Base-by-base conservation (phyloP, 2,888 invertebrate genomes). In the Acholoe squamosa region DNA sequence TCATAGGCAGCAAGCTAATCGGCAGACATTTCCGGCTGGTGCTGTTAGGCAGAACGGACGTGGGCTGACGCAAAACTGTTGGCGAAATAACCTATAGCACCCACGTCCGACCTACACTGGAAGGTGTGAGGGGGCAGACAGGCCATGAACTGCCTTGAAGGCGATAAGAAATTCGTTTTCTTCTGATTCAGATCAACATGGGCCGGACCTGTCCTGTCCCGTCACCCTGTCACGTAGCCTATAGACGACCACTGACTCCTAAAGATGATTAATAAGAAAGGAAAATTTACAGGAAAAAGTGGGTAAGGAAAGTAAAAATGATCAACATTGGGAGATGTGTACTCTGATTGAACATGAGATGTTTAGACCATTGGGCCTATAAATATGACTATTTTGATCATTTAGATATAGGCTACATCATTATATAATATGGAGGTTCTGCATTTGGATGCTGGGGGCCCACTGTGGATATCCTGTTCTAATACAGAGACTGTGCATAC, bases 51-150 rank as follows among this genome's bases (percentile, higher is more conserved):
- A 61, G 61, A 61, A 61, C 61, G 61, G 61, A 43, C 43, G 43
- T 43, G 43, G 61, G n/a, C 61, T 61, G 61, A 61, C 61, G 61
- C 61, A 61, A 61, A 61, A 61, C 61, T n/a, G 61, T 61, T 61
- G 22, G 61, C n/a, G 61, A 61, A 61, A 61, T 61, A 61, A 61
- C 61, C 61, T 43, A 61, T n/a, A n/a, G 61, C 22, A n/a, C 3
- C 61, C n/a, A n/a, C 19, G 61, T 61, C 61, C 61, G 43, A 43
- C 43, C 43, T 10, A 3, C 43, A 10, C 43, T 43, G 10, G 43
- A 10, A 3, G 43, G 43, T 10, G 43, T 43, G 43, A 43, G 43
- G 43, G 43, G 43, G 43, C 43, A 43, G 22, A 61, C 61, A 3
- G 61, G 22, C 3, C 61, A 14, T 61, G 61, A n/a, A 14, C 61